Evolutionary conservation across 2,888 invertebrate species (phyloP).

Genomic region (Eustalomyia histrio): DNA sequence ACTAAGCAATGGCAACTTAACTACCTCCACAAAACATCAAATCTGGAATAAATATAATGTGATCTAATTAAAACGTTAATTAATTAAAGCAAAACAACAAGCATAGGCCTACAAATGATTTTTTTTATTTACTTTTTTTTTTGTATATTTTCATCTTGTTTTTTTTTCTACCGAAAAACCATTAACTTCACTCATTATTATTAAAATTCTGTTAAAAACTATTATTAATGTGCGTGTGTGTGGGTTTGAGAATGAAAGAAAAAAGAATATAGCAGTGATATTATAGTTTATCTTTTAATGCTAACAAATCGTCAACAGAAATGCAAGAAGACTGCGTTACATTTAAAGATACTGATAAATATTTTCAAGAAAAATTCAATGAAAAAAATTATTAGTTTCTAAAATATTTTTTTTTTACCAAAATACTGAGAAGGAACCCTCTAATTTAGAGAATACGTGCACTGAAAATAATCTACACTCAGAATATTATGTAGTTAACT

Average conservation of each 20-base stretch:
- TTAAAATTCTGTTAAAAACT: neutral
- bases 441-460: no score
- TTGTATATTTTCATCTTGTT: neutral
- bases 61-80: conserved; percentile 62
- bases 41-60: conserved; percentile 20
- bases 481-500: no score
- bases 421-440: no score
- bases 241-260: neutral
- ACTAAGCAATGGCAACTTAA: conserved; percentile 5
- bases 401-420: no score
- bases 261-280: neutral
- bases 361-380: no score
- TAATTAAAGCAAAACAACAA: conserved; percentile 53
- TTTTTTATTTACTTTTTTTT: no score
- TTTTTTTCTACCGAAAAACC: neutral
- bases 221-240: no score
- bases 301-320: neutral
- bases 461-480: no score
- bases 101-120: conserved; percentile 1
- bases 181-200: conserved; percentile 2
- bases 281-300: neutral
- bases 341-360: no score
- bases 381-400: no score
- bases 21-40: neutral
- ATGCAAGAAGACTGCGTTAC: no score